These are phyloP conservation scores for Conus canariensis DNA, from an alignment of 2,888 invertebrate genomes.

Conservation along the genomic window DNA sequence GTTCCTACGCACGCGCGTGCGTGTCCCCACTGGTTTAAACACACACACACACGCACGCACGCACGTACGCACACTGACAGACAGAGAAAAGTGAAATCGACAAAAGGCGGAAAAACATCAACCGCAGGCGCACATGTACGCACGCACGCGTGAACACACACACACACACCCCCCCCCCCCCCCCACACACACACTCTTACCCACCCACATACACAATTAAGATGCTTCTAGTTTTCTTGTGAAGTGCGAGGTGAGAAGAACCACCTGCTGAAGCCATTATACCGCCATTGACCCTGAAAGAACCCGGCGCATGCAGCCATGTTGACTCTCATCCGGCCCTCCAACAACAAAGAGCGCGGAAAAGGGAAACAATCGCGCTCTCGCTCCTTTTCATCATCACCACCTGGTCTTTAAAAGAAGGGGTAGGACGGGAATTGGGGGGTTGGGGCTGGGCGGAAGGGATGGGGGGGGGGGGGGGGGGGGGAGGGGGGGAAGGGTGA, in stretches of 20 bases:
- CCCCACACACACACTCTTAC: not conserved
- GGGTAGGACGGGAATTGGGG: no score
- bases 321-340: slow-evolving; percentile 15
- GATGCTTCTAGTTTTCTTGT: no score
- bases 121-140: no score
- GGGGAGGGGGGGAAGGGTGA: no score
- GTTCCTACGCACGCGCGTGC: no score
- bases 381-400: not conserved
- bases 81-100: not conserved
- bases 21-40: no score
- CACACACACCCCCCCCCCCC: not conserved
- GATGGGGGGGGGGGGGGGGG: no score
- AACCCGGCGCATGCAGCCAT: not conserved
- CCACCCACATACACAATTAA: not conserved
- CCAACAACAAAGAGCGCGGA: slow-evolving; percentile 18
- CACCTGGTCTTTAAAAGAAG: no score
- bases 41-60: not conserved
- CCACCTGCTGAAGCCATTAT: slow-evolving; percentile 11
- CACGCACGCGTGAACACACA: not conserved
- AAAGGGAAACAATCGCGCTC: slow-evolving; percentile 9
- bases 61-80: not conserved
- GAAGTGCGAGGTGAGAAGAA: not conserved
- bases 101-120: no score
- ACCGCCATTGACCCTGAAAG: not conserved
- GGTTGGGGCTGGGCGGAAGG: no score